phyloP scores from a whole-genome alignment of 1,140 invertebrate species.

The Stegodyphus dumicola region DNA sequence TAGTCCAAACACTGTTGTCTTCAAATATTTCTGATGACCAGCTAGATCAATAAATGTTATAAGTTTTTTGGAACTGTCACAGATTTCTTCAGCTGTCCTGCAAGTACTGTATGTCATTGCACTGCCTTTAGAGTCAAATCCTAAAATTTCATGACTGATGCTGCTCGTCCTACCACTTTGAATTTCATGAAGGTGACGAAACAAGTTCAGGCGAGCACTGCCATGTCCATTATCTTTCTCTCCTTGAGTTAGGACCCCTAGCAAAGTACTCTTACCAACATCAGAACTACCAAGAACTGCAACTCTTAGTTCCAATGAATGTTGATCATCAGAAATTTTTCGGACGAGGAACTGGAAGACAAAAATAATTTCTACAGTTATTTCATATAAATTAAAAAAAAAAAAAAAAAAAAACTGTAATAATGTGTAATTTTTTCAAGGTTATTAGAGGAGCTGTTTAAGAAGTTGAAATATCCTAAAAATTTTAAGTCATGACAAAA shows the following conservation, averaged over 20 bases:
- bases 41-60: constrained; percentile 97
- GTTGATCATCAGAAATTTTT: constrained; percentile 92
- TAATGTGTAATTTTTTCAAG: background rate
- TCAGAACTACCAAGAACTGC: constrained; percentile 94
- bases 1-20: constrained; percentile 93
- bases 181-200: constrained; percentile 96
- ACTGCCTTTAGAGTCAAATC: constrained; percentile 83
- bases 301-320: constrained; percentile 87
- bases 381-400: background rate
- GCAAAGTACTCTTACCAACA: constrained; percentile 91
- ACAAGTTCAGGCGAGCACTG: constrained; percentile 92
- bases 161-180: constrained; percentile 95
- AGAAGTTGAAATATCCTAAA: too few relatives aligned
- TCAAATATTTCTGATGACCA: constrained; percentile 95
- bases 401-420: background rate
- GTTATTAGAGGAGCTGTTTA: too few relatives aligned
- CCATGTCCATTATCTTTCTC: constrained; percentile 96
- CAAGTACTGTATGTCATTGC: constrained; percentile 90
- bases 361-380: background rate
- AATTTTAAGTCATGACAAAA: too few relatives aligned
- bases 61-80: constrained; percentile 87
- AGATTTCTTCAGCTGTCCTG: constrained; percentile 94
- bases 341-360: constrained; percentile 87
- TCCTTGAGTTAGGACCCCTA: constrained; percentile 95
- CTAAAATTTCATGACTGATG: constrained; percentile 95